Evolutionary conservation across 2,113 vertebrate genomes (phyloP), one percentile per base, ranked within the genome.

Genomic region (Bubo blakistoni): DNA sequence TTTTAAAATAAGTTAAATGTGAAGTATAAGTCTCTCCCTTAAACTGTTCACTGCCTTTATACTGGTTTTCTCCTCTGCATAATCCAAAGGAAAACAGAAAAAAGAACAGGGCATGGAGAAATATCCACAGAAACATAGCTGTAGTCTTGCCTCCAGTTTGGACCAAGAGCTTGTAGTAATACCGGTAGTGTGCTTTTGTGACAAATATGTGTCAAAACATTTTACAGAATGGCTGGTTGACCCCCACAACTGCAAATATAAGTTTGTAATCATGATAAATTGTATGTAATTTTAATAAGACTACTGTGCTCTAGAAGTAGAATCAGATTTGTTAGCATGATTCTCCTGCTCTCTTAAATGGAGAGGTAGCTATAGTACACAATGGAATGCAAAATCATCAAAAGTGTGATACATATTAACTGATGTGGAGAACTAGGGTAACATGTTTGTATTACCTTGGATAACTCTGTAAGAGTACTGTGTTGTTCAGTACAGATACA

Each of bases 341-440:
- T 47, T 70, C 10, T 42, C 7, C 26, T 51, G 17, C 71, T 83
- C 14, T 1, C 57, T 54, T 32, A 29, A 26, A 22, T 19, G 32
- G 27, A 72, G 20, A 63, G 71, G 13, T 13, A 67, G n/a, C 38
- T 63, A 3, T 49, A 11, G 18, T 51, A 5, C 32, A 10, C 13
- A 26, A 2, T 17, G 32, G 25, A 66, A 47, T 25, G 29, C 38
- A 34, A 10, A 62, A 11, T 26, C 25, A 3, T 81, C 0, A 0
- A 14, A 59, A 92, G 57, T 0, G 0, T 40, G 65, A 1, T 72
- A 6, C 29, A 0, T 32, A 1, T 79, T 17, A 58, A 3, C 15
- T 24, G 8, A 36, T 10, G 40, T 40, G 49, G n/a, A 73, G 63
- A 49, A 7, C 9, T 21, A 30, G 15, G 10, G 26, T 51, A 47